Conservation (phyloP, 2,113 vertebrate species). For the Oncorhynchus gorbuscha region DNA sequence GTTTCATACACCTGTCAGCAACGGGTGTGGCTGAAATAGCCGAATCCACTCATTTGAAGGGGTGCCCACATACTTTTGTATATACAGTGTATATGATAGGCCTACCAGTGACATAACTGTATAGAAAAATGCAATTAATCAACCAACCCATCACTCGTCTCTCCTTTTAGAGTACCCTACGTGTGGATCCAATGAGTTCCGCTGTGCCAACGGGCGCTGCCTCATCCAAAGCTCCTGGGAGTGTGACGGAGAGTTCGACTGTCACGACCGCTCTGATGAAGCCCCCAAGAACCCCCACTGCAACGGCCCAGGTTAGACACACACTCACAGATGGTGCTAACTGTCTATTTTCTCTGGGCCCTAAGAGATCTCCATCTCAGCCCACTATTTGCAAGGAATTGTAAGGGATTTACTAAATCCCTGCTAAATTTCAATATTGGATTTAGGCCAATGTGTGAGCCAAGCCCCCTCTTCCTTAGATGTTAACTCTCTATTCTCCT, state of each 20-base stretch:
- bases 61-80: too few relatives aligned
- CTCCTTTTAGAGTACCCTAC: conserved; percentile 83
- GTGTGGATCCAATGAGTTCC: conserved; percentile 87
- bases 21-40: too few relatives aligned
- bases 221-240: conserved; percentile 89
- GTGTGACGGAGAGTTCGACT: conserved; percentile 92
- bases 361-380: neutral
- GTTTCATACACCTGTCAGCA: too few relatives aligned
- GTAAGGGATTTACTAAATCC: too few relatives aligned
- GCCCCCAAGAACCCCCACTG: conserved; percentile 89
- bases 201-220: conserved; percentile 92
- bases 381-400: too few relatives aligned
- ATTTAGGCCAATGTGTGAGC: too few relatives aligned
- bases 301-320: conserved; percentile 77
- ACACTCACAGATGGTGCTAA: neutral
- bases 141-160: too few relatives aligned
- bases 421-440: neutral
- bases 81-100: too few relatives aligned
- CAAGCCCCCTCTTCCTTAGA: conserved; percentile 11
- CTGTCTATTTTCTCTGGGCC: neutral
- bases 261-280: conserved; percentile 92
- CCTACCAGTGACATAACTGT: too few relatives aligned
- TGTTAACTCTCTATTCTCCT: conserved; percentile 3
- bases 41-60: too few relatives aligned
- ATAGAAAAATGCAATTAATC: too few relatives aligned